Conservation (phyloP, 2,113 vertebrate genomes). For the Hystrix cristata region DNA sequence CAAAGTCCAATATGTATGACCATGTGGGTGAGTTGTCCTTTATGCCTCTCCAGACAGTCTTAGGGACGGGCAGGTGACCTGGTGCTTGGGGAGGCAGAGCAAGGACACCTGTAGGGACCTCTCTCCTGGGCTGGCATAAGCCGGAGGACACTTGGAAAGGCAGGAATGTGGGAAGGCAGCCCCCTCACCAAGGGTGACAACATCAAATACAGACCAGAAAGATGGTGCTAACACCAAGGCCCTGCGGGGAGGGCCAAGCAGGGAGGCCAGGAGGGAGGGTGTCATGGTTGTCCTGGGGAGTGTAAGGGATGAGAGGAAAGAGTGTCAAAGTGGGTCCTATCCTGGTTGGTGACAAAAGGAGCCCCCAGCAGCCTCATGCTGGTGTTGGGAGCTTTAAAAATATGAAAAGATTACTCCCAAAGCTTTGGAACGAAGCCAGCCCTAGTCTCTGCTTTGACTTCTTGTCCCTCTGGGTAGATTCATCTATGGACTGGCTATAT, state of each 20-base stretch:
- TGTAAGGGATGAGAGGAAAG: background rate
- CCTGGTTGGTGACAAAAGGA: background rate
- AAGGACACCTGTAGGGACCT: background rate
- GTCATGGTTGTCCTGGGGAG: rapidly evolving
- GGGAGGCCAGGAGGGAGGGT: background rate
- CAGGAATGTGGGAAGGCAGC: rapidly evolving
- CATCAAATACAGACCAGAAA: background rate
- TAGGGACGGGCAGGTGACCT: rapidly evolving
- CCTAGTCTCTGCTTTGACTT: background rate
- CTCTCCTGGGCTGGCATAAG: background rate
- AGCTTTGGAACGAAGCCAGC: background rate
- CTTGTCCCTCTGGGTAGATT: background rate
- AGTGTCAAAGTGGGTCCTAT: too few species aligned
- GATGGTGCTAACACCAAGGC: background rate
- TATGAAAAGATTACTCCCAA: background rate
- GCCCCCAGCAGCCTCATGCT: background rate
- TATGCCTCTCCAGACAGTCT: background rate
- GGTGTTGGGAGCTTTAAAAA: background rate
- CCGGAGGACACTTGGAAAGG: background rate
- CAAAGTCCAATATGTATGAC: background rate
- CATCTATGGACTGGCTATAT: background rate
- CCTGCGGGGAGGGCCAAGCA: background rate
- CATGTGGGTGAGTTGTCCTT: background rate
- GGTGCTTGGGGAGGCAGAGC: background rate
- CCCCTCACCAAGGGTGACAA: background rate